A percentile compares a stretch with the other conserved stretches of the same genome.
phyloP scores from a whole-genome alignment of 2,888 invertebrate genomes.

The Ectemnius lituratus region DNA sequence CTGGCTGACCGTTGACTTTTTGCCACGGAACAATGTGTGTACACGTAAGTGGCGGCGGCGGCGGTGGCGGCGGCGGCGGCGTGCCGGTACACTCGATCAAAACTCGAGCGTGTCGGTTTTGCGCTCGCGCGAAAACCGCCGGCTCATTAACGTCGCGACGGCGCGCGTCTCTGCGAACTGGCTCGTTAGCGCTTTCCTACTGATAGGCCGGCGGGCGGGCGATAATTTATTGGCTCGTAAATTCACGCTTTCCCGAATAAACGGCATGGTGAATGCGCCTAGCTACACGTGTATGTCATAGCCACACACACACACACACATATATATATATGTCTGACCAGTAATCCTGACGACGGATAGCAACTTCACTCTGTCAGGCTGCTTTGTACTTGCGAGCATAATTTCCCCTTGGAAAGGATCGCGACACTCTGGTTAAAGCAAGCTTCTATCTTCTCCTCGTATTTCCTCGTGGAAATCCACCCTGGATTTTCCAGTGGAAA shows the following conservation, averaged over 20 bases:
- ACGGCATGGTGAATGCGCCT: constrained; percentile 23
- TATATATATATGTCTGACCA: constrained; percentile 37
- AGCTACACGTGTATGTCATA: constrained; percentile 20
- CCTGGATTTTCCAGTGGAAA: too few relatives aligned
- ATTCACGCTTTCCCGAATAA: constrained; percentile 73
- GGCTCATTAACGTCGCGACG: constrained; percentile 57
- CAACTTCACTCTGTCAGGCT: not conserved
- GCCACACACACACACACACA: constrained; percentile 21
- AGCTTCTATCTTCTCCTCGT: too few relatives aligned
- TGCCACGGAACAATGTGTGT: not conserved
- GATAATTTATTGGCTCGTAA: constrained; percentile 74
- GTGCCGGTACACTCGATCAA: not conserved
- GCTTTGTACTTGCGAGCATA: too few relatives aligned
- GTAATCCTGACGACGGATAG: constrained; percentile 40
- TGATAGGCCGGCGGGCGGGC: constrained; percentile 60
- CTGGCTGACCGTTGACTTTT: too few relatives aligned
- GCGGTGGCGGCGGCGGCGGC: too few relatives aligned
- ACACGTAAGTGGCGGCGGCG: not conserved
- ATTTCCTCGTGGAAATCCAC: too few relatives aligned
- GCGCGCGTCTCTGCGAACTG: constrained; percentile 61
- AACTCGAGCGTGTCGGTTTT: constrained; percentile 18
- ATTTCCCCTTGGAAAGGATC: too few relatives aligned
- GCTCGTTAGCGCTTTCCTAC: constrained; percentile 70
- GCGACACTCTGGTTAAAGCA: too few relatives aligned
- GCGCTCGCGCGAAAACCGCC: constrained; percentile 26